phyloP scores from a whole-genome alignment of 1,140 invertebrate species.

The Rhagoletis zephyria region DNA sequence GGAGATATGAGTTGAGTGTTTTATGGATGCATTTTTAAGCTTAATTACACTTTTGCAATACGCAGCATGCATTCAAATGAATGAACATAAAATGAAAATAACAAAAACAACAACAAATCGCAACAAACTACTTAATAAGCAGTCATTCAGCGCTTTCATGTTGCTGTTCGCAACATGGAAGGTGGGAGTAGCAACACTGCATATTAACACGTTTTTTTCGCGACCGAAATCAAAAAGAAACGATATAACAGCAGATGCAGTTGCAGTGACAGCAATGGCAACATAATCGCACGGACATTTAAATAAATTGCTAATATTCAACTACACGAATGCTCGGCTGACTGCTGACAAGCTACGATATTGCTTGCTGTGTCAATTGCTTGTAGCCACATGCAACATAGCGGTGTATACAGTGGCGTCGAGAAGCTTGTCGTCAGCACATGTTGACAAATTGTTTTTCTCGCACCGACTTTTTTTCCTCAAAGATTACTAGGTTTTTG shows the following conservation, averaged over 20 bases:
- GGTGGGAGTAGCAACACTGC: constrained; percentile 39
- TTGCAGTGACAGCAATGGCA: background rate
- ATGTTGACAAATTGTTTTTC: constrained; percentile 21
- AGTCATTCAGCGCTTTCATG: constrained; percentile 26
- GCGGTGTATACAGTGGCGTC: constrained; percentile 5
- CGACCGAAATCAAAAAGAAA: background rate
- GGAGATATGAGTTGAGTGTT: constrained; percentile 32
- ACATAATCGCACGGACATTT: constrained; percentile 42
- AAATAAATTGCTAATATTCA: constrained; percentile 47
- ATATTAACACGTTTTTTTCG: constrained; percentile 42
- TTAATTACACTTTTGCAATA: constrained; percentile 50
- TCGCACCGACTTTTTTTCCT: background rate
- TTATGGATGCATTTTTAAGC: constrained; percentile 50
- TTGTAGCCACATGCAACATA: constrained; percentile 8
- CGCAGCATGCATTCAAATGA: constrained; percentile 22
- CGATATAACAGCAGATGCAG: background rate
- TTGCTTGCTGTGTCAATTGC: constrained; percentile 24
- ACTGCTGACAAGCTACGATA: constrained; percentile 36
- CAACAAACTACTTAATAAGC: constrained; percentile 3
- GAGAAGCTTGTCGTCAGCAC: constrained; percentile 47
- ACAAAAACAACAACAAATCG: background rate
- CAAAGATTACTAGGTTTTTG: background rate
- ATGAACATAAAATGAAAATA: background rate
- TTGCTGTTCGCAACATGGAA: constrained; percentile 30
- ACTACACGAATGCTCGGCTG: background rate